Evolutionary conservation across 2,113 vertebrate genomes (phyloP).

Genomic region (Siphamia tubifer): DNA sequence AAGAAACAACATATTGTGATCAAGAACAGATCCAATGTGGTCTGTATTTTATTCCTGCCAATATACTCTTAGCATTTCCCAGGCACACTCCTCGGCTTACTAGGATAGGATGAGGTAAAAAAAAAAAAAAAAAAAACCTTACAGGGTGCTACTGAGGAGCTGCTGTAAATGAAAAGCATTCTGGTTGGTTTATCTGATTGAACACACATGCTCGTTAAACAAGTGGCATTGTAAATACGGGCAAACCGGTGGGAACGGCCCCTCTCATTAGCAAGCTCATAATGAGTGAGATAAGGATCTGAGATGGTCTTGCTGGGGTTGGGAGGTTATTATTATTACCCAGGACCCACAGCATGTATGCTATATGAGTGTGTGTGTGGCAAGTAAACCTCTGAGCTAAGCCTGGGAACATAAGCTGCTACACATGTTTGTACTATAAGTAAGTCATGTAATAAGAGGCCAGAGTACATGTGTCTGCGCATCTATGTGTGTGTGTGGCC

Average conservation of each 20-base stretch:
- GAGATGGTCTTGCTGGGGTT: slow-evolving; percentile 37
- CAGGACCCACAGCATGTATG: background rate
- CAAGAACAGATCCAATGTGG: slow-evolving; percentile 25
- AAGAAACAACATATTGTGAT: slow-evolving; percentile 1
- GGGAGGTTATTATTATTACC: slow-evolving; percentile 28
- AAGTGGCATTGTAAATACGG: slow-evolving; percentile 60
- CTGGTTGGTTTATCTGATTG: slow-evolving; percentile 66
- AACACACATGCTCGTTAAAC: slow-evolving; percentile 67
- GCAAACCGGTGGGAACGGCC: slow-evolving; percentile 24
- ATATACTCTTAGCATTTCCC: slow-evolving; percentile 28
- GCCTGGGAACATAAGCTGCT: slow-evolving; percentile 39
- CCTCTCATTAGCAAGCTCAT: slow-evolving; percentile 56
- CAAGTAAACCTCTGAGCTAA: slow-evolving; percentile 26
- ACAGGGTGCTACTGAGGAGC: slow-evolving; percentile 34
- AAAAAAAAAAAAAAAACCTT: too few relatives aligned
- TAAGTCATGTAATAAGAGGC: slow-evolving; percentile 39
- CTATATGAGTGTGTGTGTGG: background rate
- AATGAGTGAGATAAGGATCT: slow-evolving; percentile 63
- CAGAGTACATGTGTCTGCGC: background rate
- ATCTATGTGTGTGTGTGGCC: background rate
- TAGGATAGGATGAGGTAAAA: background rate
- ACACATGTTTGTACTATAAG: slow-evolving; percentile 51
- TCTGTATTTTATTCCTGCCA: slow-evolving; percentile 31
- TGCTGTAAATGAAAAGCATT: slow-evolving; percentile 58
- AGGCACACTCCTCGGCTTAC: slow-evolving; percentile 3